A percentile compares a stretch with the other conserved stretches of the same genome.
phyloP scores from a whole-genome alignment of 2,113 vertebrate genomes.

The Grammomys dolichurus region DNA sequence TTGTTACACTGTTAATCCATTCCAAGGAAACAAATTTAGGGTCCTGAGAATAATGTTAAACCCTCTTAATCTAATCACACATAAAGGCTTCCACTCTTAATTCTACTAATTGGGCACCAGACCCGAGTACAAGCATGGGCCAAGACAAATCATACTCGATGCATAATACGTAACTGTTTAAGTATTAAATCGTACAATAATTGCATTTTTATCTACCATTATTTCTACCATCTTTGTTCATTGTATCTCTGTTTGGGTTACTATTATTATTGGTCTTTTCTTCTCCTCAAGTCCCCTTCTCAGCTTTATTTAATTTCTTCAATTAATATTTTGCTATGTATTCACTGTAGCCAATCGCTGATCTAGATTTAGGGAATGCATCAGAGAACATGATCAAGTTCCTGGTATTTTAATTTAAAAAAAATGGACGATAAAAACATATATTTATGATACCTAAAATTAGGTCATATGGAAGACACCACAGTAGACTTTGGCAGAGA shows the following conservation, averaged over 20 bases:
- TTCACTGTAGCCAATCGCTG: background rate
- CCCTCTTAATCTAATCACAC: background rate
- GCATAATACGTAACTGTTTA: background rate
- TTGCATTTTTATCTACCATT: background rate
- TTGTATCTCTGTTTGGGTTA: background rate
- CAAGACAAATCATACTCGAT: background rate
- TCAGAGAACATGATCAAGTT: background rate
- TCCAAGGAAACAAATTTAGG: background rate
- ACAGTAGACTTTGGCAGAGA: background rate
- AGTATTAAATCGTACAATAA: background rate
- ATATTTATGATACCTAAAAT: background rate
- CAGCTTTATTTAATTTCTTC: constrained; percentile 30
- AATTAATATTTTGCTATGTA: background rate
- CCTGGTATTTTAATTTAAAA: background rate
- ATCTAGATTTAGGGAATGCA: background rate
- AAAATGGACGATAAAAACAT: background rate
- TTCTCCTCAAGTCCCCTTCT: background rate
- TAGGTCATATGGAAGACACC: background rate
- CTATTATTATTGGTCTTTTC: constrained; percentile 17
- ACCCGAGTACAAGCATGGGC: background rate
- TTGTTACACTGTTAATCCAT: background rate
- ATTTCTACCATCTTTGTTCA: background rate
- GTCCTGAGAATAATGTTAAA: background rate
- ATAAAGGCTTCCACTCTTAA: background rate
- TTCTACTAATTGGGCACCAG: background rate